phyloP scores from a whole-genome alignment of 2,797 vertebrate genomes.

The Eutrigla gurnardus region DNA sequence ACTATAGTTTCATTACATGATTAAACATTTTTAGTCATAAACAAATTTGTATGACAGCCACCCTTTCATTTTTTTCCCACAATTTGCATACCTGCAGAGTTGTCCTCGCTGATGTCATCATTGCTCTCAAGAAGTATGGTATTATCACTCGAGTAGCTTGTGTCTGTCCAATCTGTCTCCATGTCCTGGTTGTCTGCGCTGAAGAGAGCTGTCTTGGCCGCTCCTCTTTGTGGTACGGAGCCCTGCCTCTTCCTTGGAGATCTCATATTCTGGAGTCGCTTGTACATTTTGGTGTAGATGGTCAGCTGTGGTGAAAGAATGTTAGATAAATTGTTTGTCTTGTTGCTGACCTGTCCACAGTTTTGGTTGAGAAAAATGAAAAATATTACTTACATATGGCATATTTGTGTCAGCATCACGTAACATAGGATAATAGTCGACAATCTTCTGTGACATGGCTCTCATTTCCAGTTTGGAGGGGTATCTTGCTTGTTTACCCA shows the following conservation, averaged over 20 bases:
- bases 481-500: slow-evolving; percentile 36
- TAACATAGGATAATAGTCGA: slow-evolving; percentile 33
- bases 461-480: slow-evolving; percentile 28
- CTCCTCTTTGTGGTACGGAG: slow-evolving; percentile 29
- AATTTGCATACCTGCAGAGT: neutral
- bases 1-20: too few species aligned
- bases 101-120: slow-evolving; percentile 1
- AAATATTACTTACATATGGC: slow-evolving; percentile 24
- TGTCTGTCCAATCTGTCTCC: slow-evolving; percentile 10
- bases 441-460: slow-evolving; percentile 28
- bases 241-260: slow-evolving; percentile 46
- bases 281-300: slow-evolving; percentile 47
- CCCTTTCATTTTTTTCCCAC: neutral
- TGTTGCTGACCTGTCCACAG: neutral
- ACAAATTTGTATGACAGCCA: too few species aligned
- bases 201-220: slow-evolving; percentile 7
- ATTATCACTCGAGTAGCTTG: neutral
- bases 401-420: slow-evolving; percentile 2
- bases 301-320: slow-evolving; percentile 37
- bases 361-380: neutral
- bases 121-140: slow-evolving; percentile 2
- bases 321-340: slow-evolving; percentile 7
- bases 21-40: neutral
- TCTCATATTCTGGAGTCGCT: slow-evolving; percentile 47
- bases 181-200: neutral